Evolutionary conservation across 2,113 vertebrate genomes (phyloP), one percentile per base, ranked within the genome.

Genomic region (Tor tambroides): DNA sequence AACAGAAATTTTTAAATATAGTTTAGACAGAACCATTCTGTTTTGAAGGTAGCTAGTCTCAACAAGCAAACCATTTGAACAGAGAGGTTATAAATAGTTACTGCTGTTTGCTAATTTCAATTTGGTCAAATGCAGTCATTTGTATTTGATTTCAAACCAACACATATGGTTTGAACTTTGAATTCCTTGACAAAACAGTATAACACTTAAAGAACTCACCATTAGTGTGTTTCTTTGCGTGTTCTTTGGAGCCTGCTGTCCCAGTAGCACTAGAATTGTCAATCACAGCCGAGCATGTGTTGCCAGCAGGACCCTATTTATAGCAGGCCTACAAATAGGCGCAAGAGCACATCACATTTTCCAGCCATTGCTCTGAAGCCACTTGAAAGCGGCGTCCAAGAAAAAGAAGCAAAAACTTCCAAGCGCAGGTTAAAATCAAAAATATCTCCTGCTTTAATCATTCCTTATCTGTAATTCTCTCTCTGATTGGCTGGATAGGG

Each of bases 241-340:
- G 93, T 92, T 88, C 91, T 92, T 91, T 91, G 87, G 88, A 92
- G 91, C 85, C 86, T 85, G 88, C 69, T 91, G 91, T 91, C 89
- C 90, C 92, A 89, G 92, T 90, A 90, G 88, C 91, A 91, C 86
- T 91, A 92, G 90, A 95, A 89, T 93, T 93, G 93, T 94, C 93
- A 95, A 93, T 95, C 95, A 94, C 90, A 93, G 93, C 92, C 90
- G 89, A 86, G 88, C 94, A 95, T 94, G 93, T 94, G 94, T 92
- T 94, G 92, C 94, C 93, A 93, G 92, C 83, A 88, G 88, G 88
- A 81, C 35, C 67, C 93, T 96, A 96, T 96, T 95, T 94, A 93
- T 96, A 95, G 95, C 83, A 90, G 89, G 88, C 88, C 93, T 89
- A 94, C 94, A 96, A 96, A 96, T 96, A 96, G 94, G 92, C 85